Evolutionary conservation across 2,113 vertebrate genomes (phyloP).

Genomic region (Odobenus rosmarus): DNA sequence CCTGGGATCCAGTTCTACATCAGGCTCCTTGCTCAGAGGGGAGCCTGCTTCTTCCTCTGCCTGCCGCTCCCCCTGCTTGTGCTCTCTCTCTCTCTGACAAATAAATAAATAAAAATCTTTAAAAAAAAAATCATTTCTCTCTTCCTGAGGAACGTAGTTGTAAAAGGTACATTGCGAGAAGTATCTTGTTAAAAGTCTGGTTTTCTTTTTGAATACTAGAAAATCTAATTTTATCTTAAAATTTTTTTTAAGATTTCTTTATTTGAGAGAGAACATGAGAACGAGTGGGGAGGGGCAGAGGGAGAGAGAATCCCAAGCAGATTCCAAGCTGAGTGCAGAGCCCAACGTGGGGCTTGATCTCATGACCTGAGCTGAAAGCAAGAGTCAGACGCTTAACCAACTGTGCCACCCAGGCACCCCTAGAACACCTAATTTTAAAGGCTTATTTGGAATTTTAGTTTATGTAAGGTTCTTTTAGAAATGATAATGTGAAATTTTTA

Average conservation of each 20-base stretch:
- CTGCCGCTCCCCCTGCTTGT: too few relatives aligned
- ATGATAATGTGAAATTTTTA: not conserved
- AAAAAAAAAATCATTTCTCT: not conserved
- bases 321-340: not conserved
- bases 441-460: not conserved
- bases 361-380: not conserved
- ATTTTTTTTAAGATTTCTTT: not conserved
- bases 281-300: not conserved
- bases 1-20: too few relatives aligned
- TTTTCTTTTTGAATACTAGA: not conserved
- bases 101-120: too few relatives aligned
- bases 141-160: not conserved
- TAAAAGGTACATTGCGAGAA: not conserved
- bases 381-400: not conserved
- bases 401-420: not conserved
- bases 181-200: not conserved
- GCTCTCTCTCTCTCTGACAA: too few relatives aligned
- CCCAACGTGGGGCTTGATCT: not conserved
- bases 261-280: not conserved
- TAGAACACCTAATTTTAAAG: not conserved
- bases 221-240: not conserved
- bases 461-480: not conserved
- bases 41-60: too few relatives aligned
- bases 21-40: too few relatives aligned
- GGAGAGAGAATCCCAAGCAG: not conserved